Base-by-base conservation (phyloP, 2,797 vertebrate genomes). In the Danio choprae region DNA sequence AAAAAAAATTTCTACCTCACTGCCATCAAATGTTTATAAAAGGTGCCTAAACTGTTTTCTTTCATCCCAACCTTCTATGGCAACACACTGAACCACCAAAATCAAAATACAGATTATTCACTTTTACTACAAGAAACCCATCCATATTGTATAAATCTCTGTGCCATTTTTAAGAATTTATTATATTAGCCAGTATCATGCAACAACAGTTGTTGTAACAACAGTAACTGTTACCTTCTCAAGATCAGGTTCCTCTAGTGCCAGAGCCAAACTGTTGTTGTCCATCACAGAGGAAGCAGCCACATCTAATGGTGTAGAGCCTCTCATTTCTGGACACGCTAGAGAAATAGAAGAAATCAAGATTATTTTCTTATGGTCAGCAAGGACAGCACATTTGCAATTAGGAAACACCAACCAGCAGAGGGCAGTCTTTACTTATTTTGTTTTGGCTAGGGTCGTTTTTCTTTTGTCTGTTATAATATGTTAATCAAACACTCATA, bases 281-380 rank as follows among this genome's bases (percentile, higher is more conserved):
- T 99, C 97, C 98, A 99, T 99, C 81, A 99, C 96, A 6, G 98
- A 99, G 62, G 98, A 96, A 4, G 98, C 97, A 70, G 98, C 98
- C 59, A 99, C 97, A 83, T 99, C 98, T 65, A 99, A 91, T 0
- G 98, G 98, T 50, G 98, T 99, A 0, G 97, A 99, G 75, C 98
- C 98, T 64, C 97, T 95, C 97, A 99, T 99, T 0, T 96, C 96
- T 29, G 97, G 96, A 87, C 96, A 99, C 0, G 97, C 98, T 99
- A 86, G 36, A 20, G 6, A 77, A 15, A 59, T 20, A 69, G 4
- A 38, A 9, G 15, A 43, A 70, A 62, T n/a, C 0, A 7, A 46
- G 9, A 70, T 41, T 50, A 20, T 20, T 38, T 68, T 4, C 20
- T 20, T 15, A 7, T 13, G n/a, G 36, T n/a, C 48, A 56, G 0